Conservation (phyloP, 1,140 invertebrate genomes). For the Drosophila santomea region DNA sequence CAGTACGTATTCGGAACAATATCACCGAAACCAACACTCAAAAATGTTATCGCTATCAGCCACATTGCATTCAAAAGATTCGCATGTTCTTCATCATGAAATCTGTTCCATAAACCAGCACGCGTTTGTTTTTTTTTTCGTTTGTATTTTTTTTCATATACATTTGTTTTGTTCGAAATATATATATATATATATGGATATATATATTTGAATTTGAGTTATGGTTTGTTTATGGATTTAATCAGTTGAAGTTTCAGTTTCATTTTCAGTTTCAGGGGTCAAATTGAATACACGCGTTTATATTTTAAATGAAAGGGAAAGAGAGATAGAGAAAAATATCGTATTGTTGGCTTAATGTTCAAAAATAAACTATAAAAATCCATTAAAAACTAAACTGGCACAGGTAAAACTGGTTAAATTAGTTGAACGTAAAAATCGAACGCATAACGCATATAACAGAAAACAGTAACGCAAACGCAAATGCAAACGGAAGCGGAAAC, state of each 20-base stretch:
- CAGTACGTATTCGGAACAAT: slow-evolving; percentile 99
- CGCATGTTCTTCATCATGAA: slow-evolving; percentile 98
- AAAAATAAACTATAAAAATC: slow-evolving; percentile 68
- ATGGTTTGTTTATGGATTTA: slow-evolving; percentile 22
- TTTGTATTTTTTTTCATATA: background rate
- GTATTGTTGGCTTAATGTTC: slow-evolving; percentile 81
- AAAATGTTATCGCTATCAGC: slow-evolving; percentile 99
- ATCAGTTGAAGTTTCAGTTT: slow-evolving; percentile 28
- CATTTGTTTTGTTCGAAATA: slow-evolving; percentile 19
- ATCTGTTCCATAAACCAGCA: slow-evolving; percentile 87
- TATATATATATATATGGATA: slow-evolving; percentile 9
- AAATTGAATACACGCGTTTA: slow-evolving; percentile 62
- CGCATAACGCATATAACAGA: background rate
- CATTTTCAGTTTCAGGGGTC: slow-evolving; percentile 30
- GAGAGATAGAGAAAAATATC: slow-evolving; percentile 82
- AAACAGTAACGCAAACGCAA: slow-evolving; percentile 1
- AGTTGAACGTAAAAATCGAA: slow-evolving; percentile 12
- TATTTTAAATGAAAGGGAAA: slow-evolving; percentile 74
- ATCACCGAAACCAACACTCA: slow-evolving; percentile 99
- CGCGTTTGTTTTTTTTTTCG: slow-evolving; percentile 1
- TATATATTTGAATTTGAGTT: slow-evolving; percentile 28
- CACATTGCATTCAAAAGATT: slow-evolving; percentile 99
- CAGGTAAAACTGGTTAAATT: slow-evolving; percentile 24
- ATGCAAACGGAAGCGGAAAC: slow-evolving; percentile 15
- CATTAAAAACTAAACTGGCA: slow-evolving; percentile 52